A percentile compares a stretch with the other conserved stretches of the same genome.
Conservation (phyloP, 2,888 invertebrate genomes). For the Dermolepida albohirtum region DNA sequence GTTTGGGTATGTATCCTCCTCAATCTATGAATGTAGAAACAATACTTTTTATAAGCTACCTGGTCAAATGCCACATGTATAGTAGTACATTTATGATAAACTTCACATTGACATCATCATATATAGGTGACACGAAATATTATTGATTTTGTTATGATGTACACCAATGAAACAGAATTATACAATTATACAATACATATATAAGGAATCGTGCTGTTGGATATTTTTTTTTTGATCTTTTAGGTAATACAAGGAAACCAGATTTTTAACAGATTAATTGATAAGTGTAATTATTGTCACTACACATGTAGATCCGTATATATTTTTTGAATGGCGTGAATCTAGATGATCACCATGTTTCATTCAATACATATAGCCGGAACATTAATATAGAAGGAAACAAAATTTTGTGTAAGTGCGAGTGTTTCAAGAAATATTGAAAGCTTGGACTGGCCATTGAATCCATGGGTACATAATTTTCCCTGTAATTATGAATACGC, state of each 20-base stretch:
- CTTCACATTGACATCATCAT: conserved; percentile 16
- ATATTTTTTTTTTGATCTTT: too few species aligned
- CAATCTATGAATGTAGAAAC: conserved; percentile 35
- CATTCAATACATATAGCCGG: not conserved
- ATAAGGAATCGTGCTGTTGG: too few species aligned
- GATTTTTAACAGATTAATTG: conserved; percentile 10
- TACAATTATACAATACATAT: too few species aligned
- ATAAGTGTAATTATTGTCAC: conserved; percentile 59
- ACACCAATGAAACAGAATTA: too few species aligned
- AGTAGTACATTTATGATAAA: conserved; percentile 20
- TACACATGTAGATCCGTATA: conserved; percentile 54
- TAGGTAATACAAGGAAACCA: not conserved
- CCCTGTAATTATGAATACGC: conserved; percentile 48
- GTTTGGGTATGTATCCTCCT: conserved; percentile 8
- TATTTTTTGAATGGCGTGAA: not conserved
- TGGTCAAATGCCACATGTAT: conserved; percentile 43
- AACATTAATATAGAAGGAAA: not conserved
- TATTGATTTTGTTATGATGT: too few species aligned
- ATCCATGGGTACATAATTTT: conserved; percentile 57
- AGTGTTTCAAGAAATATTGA: not conserved
- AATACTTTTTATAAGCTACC: conserved; percentile 51
- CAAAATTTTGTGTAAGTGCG: not conserved
- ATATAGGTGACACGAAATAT: conserved; percentile 20
- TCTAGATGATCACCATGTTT: not conserved
- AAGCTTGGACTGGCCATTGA: conserved; percentile 49